A percentile compares a stretch with the other conserved stretches of the same genome.
Conservation (phyloP, 1,140 invertebrate genomes). For the Manduca sexta region DNA sequence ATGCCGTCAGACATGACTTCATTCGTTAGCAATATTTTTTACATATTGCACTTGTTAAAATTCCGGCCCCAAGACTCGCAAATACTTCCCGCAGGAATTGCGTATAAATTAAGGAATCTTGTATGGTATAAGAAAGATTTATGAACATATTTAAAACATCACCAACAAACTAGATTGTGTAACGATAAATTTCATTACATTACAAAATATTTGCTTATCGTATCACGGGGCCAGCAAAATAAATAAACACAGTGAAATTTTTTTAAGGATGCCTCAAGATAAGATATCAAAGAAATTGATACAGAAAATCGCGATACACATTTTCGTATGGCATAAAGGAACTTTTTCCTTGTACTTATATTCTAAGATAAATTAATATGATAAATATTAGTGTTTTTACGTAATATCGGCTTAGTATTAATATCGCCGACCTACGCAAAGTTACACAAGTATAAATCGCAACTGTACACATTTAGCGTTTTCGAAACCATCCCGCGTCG, state of each 20-base stretch:
- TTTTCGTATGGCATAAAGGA: too few relatives aligned
- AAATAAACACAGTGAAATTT: constrained; percentile 63
- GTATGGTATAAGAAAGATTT: constrained; percentile 22
- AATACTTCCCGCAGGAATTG: too few relatives aligned
- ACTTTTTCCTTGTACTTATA: constrained; percentile 17
- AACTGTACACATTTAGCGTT: constrained; percentile 69
- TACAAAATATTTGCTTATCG: constrained; percentile 57
- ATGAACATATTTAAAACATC: constrained; percentile 31
- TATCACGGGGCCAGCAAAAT: constrained; percentile 32
- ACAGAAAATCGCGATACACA: constrained; percentile 38
- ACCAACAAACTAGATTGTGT: constrained; percentile 22
- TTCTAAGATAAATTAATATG: neutral
- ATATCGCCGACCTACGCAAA: constrained; percentile 56
- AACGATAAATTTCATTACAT: constrained; percentile 33
- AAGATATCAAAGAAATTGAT: constrained; percentile 53
- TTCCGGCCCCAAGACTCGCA: too few relatives aligned
- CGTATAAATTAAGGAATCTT: too few relatives aligned
- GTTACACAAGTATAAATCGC: constrained; percentile 66
- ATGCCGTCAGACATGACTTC: too few relatives aligned
- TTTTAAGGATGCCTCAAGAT: constrained; percentile 33
- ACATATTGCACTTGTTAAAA: too few relatives aligned
- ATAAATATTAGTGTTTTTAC: too few relatives aligned
- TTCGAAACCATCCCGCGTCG: constrained; percentile 67
- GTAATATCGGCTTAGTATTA: neutral
- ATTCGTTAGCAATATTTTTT: too few relatives aligned